Base-by-base conservation (phyloP, 2,113 vertebrate species). In the Aphyosemion australe region DNA sequence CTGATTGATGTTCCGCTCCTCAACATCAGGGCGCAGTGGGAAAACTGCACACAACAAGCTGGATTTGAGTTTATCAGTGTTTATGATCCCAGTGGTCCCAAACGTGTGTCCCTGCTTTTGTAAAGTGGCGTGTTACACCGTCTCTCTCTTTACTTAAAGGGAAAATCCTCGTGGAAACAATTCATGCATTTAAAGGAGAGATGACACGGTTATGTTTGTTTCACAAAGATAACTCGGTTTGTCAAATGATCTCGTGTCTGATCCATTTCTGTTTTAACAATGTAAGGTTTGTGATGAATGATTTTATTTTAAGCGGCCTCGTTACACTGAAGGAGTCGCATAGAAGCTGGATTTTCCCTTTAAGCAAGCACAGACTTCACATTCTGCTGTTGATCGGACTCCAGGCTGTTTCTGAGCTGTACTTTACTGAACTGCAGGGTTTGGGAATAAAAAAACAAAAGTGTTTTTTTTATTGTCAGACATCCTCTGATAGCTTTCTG, bases 101-200 rank as follows among this genome's bases (percentile, higher is more conserved):
- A 65, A 72, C 47, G 52, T 65, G 49, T 66, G 58, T 69, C 57
- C 65, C 79, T 47, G 65, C 72, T 81, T 53, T 70, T 55, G 49
- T 74, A 19, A 52, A 26, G 72, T 46, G 58, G 42, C 34, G 20
- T 20, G 61, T 74, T 70, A 55, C 66, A 32, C 61, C 16, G 55
- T 32, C 19, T 21, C 19, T 21, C 19, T 66, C 34, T 20, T 37
- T 49, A 45, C 69, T 64, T 76, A 52, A 70, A 81, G 68, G 61
- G 68, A 54, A 69, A 70, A 66, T 50, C 52, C 47, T 49, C 53
- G 37, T 57, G 56, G 26, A 52, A 63, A 71, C 41, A 4, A 6
- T 50, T 59, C 55, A 58, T 54, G 60, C 65, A 20, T 62, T 54
- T 5, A 12, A 39, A 65, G 53, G 15, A 32, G 46, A 60, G 15